Conservation (phyloP, 92 coral and sea anemone species). For the Porites rus region DNA sequence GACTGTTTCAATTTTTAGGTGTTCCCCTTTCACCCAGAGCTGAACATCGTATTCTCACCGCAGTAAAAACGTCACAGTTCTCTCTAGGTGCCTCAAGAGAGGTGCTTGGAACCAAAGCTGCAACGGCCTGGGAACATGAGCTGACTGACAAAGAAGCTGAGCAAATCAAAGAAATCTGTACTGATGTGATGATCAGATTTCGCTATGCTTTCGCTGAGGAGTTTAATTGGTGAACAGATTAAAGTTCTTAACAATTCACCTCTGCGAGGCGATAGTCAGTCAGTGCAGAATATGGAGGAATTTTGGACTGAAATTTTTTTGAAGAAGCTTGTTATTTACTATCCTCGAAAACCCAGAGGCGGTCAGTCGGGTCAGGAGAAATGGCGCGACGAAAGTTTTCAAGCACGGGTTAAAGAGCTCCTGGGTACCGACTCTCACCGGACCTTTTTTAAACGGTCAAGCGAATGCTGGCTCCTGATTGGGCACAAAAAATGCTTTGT, state of each 20-base stretch:
- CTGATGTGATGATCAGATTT: conserved; percentile 67
- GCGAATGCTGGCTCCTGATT: too few species aligned
- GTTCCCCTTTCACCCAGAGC: conserved; percentile 73
- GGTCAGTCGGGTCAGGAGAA: too few species aligned
- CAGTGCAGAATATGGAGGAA: background rate
- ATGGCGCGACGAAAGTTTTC: too few species aligned
- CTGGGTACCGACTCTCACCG: too few species aligned
- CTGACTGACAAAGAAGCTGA: conserved; percentile 59
- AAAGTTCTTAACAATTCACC: too few species aligned
- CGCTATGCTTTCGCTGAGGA: conserved; percentile 16
- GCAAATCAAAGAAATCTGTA: conserved; percentile 81
- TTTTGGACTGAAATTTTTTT: background rate
- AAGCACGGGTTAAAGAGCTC: too few species aligned
- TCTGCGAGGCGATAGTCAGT: too few species aligned
- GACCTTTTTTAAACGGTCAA: too few species aligned
- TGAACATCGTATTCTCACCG: conserved; percentile 74
- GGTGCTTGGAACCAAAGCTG: conserved; percentile 49
- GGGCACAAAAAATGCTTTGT: too few species aligned
- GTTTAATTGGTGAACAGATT: background rate
- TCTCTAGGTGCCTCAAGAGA: conserved; percentile 64
- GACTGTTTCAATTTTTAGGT: conserved; percentile 75
- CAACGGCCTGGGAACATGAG: conserved; percentile 69
- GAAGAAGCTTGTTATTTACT: too few species aligned
- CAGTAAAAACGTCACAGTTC: conserved; percentile 61
- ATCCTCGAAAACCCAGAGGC: too few species aligned